Evolutionary conservation across 2,888 invertebrate genomes (phyloP).

Genomic region (Aspidapion aeneum): DNA sequence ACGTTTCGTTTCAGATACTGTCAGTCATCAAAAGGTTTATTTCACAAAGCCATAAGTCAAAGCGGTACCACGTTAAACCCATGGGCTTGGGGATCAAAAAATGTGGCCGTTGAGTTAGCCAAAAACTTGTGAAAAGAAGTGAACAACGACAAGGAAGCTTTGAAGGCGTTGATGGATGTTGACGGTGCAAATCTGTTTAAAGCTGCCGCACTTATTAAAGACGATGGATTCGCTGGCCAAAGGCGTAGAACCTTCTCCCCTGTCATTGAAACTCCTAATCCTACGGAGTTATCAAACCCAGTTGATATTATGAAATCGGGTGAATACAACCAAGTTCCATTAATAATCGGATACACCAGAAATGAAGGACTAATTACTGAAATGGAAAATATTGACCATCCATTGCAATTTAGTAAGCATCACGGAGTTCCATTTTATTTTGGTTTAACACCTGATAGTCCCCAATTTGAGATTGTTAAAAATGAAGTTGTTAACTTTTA

Average conservation of each 20-base stretch:
- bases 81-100: constrained; percentile 24
- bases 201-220: neutral
- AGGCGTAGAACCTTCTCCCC: constrained; percentile 26
- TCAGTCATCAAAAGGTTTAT: constrained; percentile 45
- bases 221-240: neutral
- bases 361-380: constrained; percentile 35
- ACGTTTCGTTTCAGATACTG: constrained; percentile 33
- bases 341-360: constrained; percentile 40
- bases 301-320: constrained; percentile 35
- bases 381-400: neutral
- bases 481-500: constrained; percentile 1
- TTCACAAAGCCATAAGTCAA: constrained; percentile 32
- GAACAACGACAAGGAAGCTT: neutral
- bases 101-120: constrained; percentile 6
- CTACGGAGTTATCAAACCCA: constrained; percentile 35
- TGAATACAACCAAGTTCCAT: constrained; percentile 40
- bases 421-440: neutral
- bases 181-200: neutral
- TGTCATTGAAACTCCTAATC: constrained; percentile 28
- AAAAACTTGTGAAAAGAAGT: neutral
- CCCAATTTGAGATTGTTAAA: neutral
- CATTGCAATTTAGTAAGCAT: neutral
- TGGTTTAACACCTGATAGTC: neutral
- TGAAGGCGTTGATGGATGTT: neutral
- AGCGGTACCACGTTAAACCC: constrained; percentile 31